Conservation (phyloP, 2,888 invertebrate genomes). For the Xanthia togata region DNA sequence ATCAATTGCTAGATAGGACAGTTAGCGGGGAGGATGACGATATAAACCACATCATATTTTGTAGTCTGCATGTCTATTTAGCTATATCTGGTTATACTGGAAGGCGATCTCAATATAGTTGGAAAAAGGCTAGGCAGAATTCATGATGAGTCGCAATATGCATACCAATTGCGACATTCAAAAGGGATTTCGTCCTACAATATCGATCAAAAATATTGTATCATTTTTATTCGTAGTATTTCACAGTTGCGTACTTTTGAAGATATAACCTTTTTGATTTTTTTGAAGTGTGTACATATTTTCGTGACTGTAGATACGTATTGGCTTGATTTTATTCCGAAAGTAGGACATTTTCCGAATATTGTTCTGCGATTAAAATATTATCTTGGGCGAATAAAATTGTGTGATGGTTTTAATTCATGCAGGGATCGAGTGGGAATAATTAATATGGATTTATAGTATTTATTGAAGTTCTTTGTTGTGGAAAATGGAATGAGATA, state of each 20-base stretch:
- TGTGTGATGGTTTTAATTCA: slow-evolving; percentile 27
- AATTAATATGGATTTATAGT: slow-evolving; percentile 24
- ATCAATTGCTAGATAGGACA: too few relatives aligned
- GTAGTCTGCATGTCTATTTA: too few relatives aligned
- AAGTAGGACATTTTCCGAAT: slow-evolving; percentile 39
- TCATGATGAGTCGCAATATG: neutral
- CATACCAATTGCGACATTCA: neutral
- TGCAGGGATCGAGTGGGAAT: slow-evolving; percentile 34
- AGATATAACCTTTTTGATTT: neutral
- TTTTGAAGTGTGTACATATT: slow-evolving; percentile 2
- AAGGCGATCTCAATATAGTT: too few relatives aligned
- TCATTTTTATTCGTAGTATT: neutral
- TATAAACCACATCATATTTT: too few relatives aligned
- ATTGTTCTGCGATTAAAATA: slow-evolving; percentile 36
- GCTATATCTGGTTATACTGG: neutral
- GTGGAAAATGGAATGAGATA: neutral
- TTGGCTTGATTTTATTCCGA: slow-evolving; percentile 18
- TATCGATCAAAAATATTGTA: neutral
- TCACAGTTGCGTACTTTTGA: neutral
- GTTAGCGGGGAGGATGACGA: too few relatives aligned
- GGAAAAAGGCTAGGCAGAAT: too few relatives aligned
- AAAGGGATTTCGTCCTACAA: neutral
- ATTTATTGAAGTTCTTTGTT: slow-evolving; percentile 30
- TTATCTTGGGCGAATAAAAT: slow-evolving; percentile 39
- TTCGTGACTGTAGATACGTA: neutral